These are phyloP conservation scores for Gadus chalcogrammus DNA, from an alignment of 2,113 vertebrate species.

Conservation along the genomic window DNA sequence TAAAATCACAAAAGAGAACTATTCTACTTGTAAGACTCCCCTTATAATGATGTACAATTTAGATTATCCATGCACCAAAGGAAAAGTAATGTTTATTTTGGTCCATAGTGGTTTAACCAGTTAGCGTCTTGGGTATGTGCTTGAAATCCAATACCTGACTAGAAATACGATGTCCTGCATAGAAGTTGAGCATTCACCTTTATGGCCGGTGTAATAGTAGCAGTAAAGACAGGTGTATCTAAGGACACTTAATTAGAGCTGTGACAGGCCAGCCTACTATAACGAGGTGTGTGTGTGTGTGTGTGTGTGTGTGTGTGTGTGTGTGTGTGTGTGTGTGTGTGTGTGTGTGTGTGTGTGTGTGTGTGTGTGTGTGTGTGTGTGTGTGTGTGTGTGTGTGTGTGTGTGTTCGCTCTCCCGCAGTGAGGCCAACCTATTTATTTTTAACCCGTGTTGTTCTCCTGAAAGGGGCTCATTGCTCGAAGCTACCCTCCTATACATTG, in stretches of 20 bases:
- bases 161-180: too few species aligned
- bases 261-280: too few species aligned
- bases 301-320: too few species aligned
- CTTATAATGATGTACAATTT: not conserved
- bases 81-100: too few species aligned
- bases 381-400: constrained; percentile 4
- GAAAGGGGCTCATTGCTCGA: constrained; percentile 57
- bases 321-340: too few species aligned
- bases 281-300: too few species aligned
- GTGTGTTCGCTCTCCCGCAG: constrained; percentile 24
- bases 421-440: constrained; percentile 64
- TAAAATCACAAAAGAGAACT: constrained; percentile 6
- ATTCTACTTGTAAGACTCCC: not conserved
- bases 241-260: too few species aligned
- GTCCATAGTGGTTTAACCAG: not conserved
- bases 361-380: not conserved
- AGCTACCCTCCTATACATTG: constrained; percentile 64
- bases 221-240: too few species aligned
- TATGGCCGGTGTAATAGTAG: too few species aligned
- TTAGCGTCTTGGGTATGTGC: not conserved
- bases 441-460: constrained; percentile 33
- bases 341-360: not conserved
- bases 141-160: too few species aligned
- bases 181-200: too few species aligned
- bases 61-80: not conserved